Percentiles rank a stretch among this genome's conserved stretches.
These are phyloP conservation scores for Sipha flava DNA, from an alignment of 1,140 invertebrate species.

Conservation along the genomic window DNA sequence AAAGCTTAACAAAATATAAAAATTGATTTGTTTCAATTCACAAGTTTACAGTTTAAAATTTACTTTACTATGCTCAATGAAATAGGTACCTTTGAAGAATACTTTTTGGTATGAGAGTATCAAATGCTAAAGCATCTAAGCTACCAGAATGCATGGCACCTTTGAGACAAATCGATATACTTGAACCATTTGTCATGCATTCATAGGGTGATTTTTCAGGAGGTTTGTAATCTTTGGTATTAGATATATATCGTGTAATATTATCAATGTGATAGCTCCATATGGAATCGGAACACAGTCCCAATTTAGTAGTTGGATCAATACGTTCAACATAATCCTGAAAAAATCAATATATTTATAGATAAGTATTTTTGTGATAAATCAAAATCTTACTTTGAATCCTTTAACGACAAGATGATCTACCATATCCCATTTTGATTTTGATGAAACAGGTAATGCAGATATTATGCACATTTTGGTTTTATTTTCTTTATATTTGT, in stretches of 20 bases:
- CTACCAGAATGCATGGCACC: constrained; percentile 75
- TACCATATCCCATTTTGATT: constrained; percentile 89
- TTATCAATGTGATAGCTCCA: constrained; percentile 88
- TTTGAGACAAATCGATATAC: constrained; percentile 49
- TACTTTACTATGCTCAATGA: background rate
- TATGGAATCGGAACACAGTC: constrained; percentile 79
- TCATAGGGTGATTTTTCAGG: constrained; percentile 87
- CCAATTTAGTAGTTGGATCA: constrained; percentile 84
- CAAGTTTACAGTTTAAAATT: no score
- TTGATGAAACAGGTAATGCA: constrained; percentile 77
- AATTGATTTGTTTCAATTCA: background rate
- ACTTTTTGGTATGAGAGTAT: constrained; percentile 91
- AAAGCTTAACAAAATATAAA: background rate
- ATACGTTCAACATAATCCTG: constrained; percentile 83
- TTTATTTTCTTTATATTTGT: constrained; percentile 60
- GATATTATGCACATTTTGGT: constrained; percentile 64
- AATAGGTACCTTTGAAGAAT: constrained; percentile 73
- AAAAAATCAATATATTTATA: constrained; percentile 33
- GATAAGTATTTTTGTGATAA: background rate
- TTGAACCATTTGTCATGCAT: constrained; percentile 77
- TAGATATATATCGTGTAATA: constrained; percentile 54
- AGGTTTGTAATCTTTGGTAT: constrained; percentile 50
- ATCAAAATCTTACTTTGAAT: constrained; percentile 59
- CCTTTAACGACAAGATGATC: constrained; percentile 82
- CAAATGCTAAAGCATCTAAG: constrained; percentile 88